Evolutionary conservation across 2,797 vertebrate genomes (phyloP).

Genomic region (Cirrhinus mrigala): DNA sequence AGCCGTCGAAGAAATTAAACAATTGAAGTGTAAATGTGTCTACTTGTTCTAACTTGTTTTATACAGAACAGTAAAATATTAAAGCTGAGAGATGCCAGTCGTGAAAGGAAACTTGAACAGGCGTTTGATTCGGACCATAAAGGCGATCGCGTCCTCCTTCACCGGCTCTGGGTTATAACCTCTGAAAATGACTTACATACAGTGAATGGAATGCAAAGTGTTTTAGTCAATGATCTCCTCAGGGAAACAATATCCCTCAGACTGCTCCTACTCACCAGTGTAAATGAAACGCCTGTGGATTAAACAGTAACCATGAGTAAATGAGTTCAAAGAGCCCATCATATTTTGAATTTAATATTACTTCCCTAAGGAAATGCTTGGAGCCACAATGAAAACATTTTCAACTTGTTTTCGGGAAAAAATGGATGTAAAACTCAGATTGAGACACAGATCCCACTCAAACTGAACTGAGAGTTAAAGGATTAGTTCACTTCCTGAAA

Average conservation of each 20-base stretch:
- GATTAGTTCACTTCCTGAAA: too few relatives aligned
- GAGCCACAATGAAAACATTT: constrained; percentile 64
- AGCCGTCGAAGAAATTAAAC: not conserved
- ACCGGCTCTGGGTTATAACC: constrained; percentile 48
- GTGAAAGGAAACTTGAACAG: constrained; percentile 65
- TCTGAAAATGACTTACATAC: constrained; percentile 59
- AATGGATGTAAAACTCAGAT: not conserved
- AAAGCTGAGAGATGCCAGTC: constrained; percentile 54
- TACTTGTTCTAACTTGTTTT: constrained; percentile 46
- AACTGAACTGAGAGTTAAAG: not conserved
- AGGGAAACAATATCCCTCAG: constrained; percentile 70
- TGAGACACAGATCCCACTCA: not conserved
- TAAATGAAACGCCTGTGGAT: constrained; percentile 73
- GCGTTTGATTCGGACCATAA: constrained; percentile 29
- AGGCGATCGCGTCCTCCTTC: constrained; percentile 37
- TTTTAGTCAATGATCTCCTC: constrained; percentile 73
- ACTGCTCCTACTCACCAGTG: constrained; percentile 73
- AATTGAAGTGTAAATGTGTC: not conserved
- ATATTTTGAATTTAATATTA: constrained; percentile 73
- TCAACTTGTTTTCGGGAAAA: not conserved
- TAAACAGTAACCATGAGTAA: constrained; percentile 83
- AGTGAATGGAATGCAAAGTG: constrained; percentile 62
- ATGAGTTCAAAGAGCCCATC: constrained; percentile 78
- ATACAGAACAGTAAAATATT: constrained; percentile 4
- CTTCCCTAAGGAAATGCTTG: constrained; percentile 70